Evolutionary conservation across 2,797 vertebrate genomes (phyloP).

Genomic region (Gila robusta): DNA sequence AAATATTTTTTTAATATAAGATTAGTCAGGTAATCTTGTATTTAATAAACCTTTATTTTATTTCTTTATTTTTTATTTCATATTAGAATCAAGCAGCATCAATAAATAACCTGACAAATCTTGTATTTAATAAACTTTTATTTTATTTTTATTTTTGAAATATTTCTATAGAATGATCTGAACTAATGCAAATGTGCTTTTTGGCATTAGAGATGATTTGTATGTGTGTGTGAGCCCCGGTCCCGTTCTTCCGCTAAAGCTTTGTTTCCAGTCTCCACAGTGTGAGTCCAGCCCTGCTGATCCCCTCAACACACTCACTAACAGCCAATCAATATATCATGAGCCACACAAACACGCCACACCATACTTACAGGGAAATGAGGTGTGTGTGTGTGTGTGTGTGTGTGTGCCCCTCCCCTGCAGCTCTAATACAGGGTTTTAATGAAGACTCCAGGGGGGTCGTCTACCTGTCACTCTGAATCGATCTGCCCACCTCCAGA

Average conservation of each 20-base stretch:
- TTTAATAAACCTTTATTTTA: neutral
- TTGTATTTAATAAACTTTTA: neutral
- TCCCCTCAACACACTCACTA: slow-evolving; percentile 63
- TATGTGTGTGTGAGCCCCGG: slow-evolving; percentile 30
- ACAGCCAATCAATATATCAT: slow-evolving; percentile 66
- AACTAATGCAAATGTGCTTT: slow-evolving; percentile 41
- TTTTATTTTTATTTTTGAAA: neutral
- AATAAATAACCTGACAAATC: neutral
- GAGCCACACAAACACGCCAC: slow-evolving; percentile 49
- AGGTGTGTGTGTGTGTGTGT: slow-evolving; percentile 33
- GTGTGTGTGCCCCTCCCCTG: slow-evolving; percentile 46
- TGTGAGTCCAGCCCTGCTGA: slow-evolving; percentile 58
- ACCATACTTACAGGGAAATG: slow-evolving; percentile 53
- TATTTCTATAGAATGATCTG: neutral
- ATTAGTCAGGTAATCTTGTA: neutral
- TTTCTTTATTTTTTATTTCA: neutral
- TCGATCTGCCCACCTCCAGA: slow-evolving; percentile 75
- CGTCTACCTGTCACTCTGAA: slow-evolving; percentile 80
- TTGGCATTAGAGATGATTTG: slow-evolving; percentile 69
- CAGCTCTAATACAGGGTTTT: slow-evolving; percentile 77
- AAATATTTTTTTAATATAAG: neutral
- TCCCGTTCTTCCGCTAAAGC: slow-evolving; percentile 54
- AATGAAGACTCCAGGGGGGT: slow-evolving; percentile 85
- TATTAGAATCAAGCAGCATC: neutral
- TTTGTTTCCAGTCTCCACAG: slow-evolving; percentile 61